Evolutionary conservation across 2,888 invertebrate species (phyloP).

Genomic region (Lacanobia oleracea): DNA sequence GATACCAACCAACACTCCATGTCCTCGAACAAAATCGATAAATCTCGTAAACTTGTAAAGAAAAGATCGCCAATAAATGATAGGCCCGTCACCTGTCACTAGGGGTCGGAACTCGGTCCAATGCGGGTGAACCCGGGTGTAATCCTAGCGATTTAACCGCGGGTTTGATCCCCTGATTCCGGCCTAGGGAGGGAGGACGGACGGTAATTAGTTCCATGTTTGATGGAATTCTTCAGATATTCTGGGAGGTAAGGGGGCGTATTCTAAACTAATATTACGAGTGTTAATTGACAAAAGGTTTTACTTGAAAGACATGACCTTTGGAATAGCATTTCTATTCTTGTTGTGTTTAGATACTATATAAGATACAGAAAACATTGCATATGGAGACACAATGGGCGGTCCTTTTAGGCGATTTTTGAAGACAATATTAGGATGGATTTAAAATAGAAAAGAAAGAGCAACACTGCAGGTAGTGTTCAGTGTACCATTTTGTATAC

Average conservation of each 20-base stretch:
- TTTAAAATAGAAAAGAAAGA: no score
- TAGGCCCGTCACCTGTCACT: conserved; percentile 67
- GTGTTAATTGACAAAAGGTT: background rate
- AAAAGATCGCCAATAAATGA: conserved; percentile 65
- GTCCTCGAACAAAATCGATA: conserved; percentile 54
- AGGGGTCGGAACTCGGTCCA: conserved; percentile 53
- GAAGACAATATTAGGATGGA: no score
- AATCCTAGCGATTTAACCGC: conserved; percentile 56
- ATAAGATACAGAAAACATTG: no score
- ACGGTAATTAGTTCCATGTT: conserved; percentile 64
- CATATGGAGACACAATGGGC: no score
- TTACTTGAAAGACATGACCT: no score
- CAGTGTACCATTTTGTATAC: no score
- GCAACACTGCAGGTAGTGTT: no score
- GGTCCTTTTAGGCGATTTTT: no score
- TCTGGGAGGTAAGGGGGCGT: background rate
- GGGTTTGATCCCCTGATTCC: conserved; percentile 54
- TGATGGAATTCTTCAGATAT: conserved; percentile 51
- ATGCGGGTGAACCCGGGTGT: conserved; percentile 58
- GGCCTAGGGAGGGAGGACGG: conserved; percentile 9
- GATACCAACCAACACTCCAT: background rate
- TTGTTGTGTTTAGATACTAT: no score
- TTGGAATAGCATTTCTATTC: no score
- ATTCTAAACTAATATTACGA: background rate
- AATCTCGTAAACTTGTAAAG: conserved; percentile 61